Base-by-base conservation (phyloP, 92 coral and sea anemone genomes). In the Blastomussa wellsi region DNA sequence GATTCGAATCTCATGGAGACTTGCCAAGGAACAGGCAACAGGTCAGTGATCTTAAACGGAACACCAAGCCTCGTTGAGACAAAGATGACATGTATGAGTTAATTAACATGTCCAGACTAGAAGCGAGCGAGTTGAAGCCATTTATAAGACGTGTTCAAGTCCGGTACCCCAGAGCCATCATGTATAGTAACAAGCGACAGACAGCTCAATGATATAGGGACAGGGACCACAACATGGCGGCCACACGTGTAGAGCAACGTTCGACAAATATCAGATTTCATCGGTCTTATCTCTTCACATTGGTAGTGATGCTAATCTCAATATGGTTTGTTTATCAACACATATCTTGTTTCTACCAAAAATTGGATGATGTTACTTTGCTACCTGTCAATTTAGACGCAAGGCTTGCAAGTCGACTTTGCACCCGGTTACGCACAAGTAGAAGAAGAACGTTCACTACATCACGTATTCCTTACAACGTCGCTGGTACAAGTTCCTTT, bases 321-420 rank as follows among this genome's bases (percentile, higher is more conserved):
- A 57, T 57, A 24, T 57, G 65, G 65, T 57, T 57, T 57, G 65
- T 57, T 57, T 57, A 57, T 16, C 20, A 57, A 57, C 65, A 57
- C 65, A 57, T 57, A 57, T 57, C 65, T 57, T 57, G 20, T 57
- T 57, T 57, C 65, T 57, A 57, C 65, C 9, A 57, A 57, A 57
- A 57, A 57, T 57, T 24, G 80, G 79, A 76, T 60, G 70, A 48
- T 24, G 88, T 88, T 37, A 83, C 64, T 77, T 49, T 88, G 42
- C 60, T 88, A 47, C 64, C 78, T 53, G 88, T 83, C 76, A 83
- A 83, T 32, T 72, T 86, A 32, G 67, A 75, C 78, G 84, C 71
- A 19, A 36, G 65, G 33, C 68, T 59, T 53, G 57, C 76, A 36
- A 52, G 81, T 35, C 82, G 73, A 49, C 53, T 87, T 33, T 57